These are phyloP conservation scores for Pyrocephalus nanus DNA, from an alignment of 2,797 vertebrate species.

Conservation along the genomic window DNA sequence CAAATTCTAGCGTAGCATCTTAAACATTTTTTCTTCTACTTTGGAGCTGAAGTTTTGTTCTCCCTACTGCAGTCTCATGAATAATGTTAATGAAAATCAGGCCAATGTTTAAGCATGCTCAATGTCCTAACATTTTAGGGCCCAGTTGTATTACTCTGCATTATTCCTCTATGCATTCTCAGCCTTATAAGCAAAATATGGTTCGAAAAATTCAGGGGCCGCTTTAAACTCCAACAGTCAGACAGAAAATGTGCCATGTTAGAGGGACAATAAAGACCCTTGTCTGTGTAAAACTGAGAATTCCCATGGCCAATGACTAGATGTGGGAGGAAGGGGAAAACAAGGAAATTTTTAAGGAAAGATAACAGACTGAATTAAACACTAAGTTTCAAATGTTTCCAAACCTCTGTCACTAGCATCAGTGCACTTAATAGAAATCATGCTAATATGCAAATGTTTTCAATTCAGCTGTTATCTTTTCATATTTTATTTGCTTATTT, in stretches of 20 bases:
- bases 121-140: not conserved
- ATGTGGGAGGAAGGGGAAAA: not conserved
- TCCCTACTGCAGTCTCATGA: not conserved
- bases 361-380: not conserved
- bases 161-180: not conserved
- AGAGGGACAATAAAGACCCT: not conserved
- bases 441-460: conserved; percentile 31
- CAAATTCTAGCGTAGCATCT: not conserved
- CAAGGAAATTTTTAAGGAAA: not conserved
- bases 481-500: conserved; percentile 42
- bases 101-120: not conserved
- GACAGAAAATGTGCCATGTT: not conserved
- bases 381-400: conserved; percentile 15
- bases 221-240: not conserved
- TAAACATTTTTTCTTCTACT: not conserved
- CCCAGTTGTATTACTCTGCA: not conserved
- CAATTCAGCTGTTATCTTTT: conserved; percentile 38
- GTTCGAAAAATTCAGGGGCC: not conserved
- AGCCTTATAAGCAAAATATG: not conserved
- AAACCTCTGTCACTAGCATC: conserved; percentile 10
- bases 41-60: not conserved
- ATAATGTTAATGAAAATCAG: not conserved
- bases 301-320: not conserved
- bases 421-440: conserved; percentile 18
- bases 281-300: not conserved